Evolutionary conservation across 2,797 vertebrate genomes (phyloP), one percentile per base, ranked within the genome.

Genomic region (Semotilus atromaculatus): DNA sequence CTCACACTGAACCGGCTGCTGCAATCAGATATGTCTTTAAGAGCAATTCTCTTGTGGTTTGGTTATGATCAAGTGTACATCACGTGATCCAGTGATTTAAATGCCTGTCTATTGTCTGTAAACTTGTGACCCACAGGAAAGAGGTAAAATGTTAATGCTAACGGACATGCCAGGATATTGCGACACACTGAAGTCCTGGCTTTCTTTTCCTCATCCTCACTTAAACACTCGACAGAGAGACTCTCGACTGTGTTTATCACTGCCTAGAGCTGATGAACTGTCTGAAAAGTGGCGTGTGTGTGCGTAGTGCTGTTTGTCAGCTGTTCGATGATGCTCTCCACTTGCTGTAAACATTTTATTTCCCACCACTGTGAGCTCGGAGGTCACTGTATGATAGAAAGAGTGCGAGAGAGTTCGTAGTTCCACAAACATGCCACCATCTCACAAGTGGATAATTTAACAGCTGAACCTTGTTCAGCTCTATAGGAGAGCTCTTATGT

Each of bases 401-500:
- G 82, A 71, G 82, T 60, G 51, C 21, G 26, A 14, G 40, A 80
- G 76, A 85, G 55, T 80, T 73, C 16, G 40, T 73, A 38, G 55
- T 72, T 85, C 43, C 70, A 85, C 76, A 79, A 85, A 80, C 76
- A 72, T 26, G 38, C 83, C 55, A 72, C 67, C 83, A 34, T 67
- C 40, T 70, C 76, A 84, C 51, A 85, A 85, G 82, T 84, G 74
- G 82, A 84, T 84, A n/a, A 85, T 85, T 80, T 79, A 80, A 45
- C 83, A 84, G 83, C 75, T 79, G 76, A 80, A 72, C 40, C 75
- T 55, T 72, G 76, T 72, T 72, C 55, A 62, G 58, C 31, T 34
- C 40, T 45, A 43, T 45, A 67, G 29, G 43, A 67, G 51, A 73
- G 79, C 70, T 77, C 66, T 81, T 81, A 82, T 72, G 80, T 72